Base-by-base conservation (phyloP, 1,140 invertebrate genomes). In the Drosophila micromelanica region DNA sequence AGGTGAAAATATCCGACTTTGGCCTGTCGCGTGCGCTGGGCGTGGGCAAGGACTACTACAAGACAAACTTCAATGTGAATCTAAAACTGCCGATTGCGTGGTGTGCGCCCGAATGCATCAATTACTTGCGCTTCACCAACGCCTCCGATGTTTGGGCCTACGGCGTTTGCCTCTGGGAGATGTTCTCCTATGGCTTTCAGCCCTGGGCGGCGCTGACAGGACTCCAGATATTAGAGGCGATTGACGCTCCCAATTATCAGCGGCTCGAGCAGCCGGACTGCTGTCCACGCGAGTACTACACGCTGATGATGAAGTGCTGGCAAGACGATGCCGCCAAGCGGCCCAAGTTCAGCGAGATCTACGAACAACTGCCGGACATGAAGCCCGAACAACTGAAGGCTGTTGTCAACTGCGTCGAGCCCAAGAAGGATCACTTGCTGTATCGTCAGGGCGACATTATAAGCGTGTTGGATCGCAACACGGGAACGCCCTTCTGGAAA, bases 1-100 rank as follows among this genome's bases (percentile, higher is more conserved):
- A 97, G 93, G 98, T 99, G 0, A 99, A 99, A 94, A 99, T 99
- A 38, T 99, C 98, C 7, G 98, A 99, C 92, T 99, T 99, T 92
- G 98, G 98, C 3, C 92, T 99, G 30, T 99, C 98, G 0, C 93
- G 98, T 57, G 98, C 98, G 1, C 92, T 99, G n/a, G 98, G 98
- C 7, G 97, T 98, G 52, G 98, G 98, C 6, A 99, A 99, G 92
- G 98, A 99, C 93, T 99, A 99, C 92, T 99, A 99, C 92, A 98
- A 99, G 93, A 99, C 98, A 2, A 99, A 99, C 93, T 99, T 99
- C 91, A 99, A 98, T 92, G 97, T 99, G 6, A 99, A 98, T 93
- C 94, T 99, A 17, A 99, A 99, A 93, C 93, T 99, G 64, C 98
- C 98, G 4, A 99, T 99, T 84, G 98, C 98, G 1, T 99, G 98